Conservation (phyloP, 2,797 vertebrate species). For the Podarcis lilfordi region DNA sequence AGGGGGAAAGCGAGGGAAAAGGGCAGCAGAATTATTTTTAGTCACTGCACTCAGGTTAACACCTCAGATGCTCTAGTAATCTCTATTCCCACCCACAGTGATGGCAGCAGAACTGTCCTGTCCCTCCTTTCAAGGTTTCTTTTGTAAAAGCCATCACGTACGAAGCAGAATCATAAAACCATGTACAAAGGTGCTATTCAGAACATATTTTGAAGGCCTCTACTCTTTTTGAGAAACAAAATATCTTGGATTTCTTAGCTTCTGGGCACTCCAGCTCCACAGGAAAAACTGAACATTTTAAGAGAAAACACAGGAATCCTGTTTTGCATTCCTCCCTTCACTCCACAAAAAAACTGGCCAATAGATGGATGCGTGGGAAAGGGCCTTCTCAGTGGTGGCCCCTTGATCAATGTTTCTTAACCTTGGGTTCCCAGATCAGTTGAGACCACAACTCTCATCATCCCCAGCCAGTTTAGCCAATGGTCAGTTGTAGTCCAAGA, state of each 20-base stretch:
- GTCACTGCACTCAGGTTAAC: neutral
- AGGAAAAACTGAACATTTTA: neutral
- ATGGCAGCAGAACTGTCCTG: neutral
- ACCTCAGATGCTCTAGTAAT: slow-evolving; percentile 29
- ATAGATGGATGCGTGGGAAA: neutral
- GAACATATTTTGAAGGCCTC: neutral
- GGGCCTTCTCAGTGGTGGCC: neutral
- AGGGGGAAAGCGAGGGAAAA: slow-evolving; percentile 8
- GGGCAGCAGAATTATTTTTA: slow-evolving; percentile 11
- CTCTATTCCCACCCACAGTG: slow-evolving; percentile 1
- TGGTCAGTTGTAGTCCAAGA: neutral
- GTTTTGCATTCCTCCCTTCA: neutral
- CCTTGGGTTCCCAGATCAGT: neutral
- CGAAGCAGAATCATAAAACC: too few relatives aligned
- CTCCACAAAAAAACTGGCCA: neutral
- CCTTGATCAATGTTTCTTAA: too few relatives aligned
- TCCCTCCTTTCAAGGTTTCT: neutral
- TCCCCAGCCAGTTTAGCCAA: neutral
- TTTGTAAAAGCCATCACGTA: neutral
- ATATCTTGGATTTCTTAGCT: too few relatives aligned
- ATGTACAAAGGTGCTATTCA: too few relatives aligned
- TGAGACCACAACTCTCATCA: neutral
- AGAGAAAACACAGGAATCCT: neutral
- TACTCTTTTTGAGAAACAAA: too few relatives aligned
- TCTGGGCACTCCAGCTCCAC: neutral